These are phyloP conservation scores for Drosophila paranaensis DNA, from an alignment of 2,888 invertebrate genomes.

Conservation along the genomic window DNA sequence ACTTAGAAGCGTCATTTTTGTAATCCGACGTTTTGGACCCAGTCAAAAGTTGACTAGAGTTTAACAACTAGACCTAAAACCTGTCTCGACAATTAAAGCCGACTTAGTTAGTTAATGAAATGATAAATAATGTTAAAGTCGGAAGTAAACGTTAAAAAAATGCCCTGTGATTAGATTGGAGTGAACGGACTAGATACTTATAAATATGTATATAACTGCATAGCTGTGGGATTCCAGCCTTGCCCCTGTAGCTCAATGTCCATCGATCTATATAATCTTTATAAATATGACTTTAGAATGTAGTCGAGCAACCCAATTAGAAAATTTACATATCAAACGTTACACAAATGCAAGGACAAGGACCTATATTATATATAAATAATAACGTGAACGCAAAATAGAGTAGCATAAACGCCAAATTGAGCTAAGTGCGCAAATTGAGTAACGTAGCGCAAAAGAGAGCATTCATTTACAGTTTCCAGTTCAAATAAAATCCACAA, in stretches of 20 bases:
- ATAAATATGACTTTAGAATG: no score
- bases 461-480: neutral
- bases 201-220: no score
- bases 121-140: neutral
- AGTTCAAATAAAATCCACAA: neutral
- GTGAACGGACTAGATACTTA: no score
- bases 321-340: no score
- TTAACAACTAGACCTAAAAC: neutral
- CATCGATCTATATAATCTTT: no score
- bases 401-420: neutral
- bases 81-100: neutral
- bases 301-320: no score
- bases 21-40: neutral
- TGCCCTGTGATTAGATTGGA: no score
- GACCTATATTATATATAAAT: no score
- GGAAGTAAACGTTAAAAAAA: neutral
- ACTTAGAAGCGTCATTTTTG: neutral
- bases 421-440: neutral
- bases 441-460: neutral
- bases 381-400: neutral
- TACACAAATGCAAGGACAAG: no score
- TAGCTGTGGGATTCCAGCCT: no score
- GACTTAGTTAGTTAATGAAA: neutral
- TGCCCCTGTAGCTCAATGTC: no score
- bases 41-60: neutral